phyloP scores from a whole-genome alignment of 35 echinoderm and acorn worm species.

The Heliocidaris tuberculata region DNA sequence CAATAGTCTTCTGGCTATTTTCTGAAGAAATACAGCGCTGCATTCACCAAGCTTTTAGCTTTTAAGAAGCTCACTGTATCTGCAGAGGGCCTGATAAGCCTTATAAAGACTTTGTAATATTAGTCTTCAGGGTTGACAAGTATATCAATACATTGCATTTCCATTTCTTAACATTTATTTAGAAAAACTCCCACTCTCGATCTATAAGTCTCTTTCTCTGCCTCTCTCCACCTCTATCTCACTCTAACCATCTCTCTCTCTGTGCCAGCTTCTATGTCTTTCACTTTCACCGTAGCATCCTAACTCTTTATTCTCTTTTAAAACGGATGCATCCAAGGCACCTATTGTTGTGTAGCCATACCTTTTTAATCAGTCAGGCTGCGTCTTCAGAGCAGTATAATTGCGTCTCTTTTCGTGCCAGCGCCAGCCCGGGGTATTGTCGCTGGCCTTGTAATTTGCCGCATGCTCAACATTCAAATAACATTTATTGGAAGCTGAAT shows the following conservation, averaged over 20 bases:
- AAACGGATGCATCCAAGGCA: not conserved
- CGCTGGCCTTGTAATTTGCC: constrained; percentile 28
- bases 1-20: not conserved
- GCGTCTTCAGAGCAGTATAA: not conserved
- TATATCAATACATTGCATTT: not conserved
- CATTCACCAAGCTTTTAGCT: constrained; percentile 2
- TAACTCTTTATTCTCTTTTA: not conserved
- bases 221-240: not conserved
- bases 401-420: not conserved
- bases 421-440: constrained; percentile 6
- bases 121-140: not conserved
- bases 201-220: not conserved
- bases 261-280: no score
- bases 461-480: constrained; percentile 36
- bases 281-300: not conserved
- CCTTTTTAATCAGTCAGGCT: not conserved
- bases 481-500: constrained; percentile 17
- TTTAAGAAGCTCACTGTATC: not conserved
- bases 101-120: not conserved
- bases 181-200: not conserved
- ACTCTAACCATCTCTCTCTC: no score
- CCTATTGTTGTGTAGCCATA: not conserved
- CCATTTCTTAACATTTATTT: not conserved
- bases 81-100: not conserved
- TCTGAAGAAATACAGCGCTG: not conserved